These are phyloP conservation scores for Oreochromis grahami DNA, from an alignment of 2,797 vertebrate genomes.

Conservation along the genomic window DNA sequence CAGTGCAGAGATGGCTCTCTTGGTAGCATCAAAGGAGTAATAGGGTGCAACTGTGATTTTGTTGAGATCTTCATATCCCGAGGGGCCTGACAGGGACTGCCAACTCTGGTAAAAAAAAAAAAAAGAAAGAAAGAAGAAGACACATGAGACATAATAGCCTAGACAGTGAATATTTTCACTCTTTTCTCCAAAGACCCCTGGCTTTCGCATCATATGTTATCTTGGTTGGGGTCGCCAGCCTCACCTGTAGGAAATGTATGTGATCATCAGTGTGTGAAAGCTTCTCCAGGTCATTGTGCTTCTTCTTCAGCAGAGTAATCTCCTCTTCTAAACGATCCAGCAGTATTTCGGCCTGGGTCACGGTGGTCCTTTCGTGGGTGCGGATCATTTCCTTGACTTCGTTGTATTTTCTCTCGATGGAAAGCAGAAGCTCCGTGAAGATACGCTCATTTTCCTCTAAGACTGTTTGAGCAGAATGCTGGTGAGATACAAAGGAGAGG, in stretches of 20 bases:
- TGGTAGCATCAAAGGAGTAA: conserved; percentile 75
- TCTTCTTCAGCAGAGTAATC: conserved; percentile 78
- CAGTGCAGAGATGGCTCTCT: conserved; percentile 72
- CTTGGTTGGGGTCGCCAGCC: not conserved
- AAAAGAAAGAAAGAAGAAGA: not conserved
- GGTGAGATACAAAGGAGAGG: not conserved
- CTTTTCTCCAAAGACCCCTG: not conserved
- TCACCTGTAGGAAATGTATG: conserved; percentile 80
- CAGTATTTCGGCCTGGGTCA: conserved; percentile 64
- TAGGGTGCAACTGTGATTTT: conserved; percentile 64
- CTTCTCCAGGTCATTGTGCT: conserved; percentile 69
- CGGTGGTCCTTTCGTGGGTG: conserved; percentile 64
- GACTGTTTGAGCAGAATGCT: conserved; percentile 75
- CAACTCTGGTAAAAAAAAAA: conserved; percentile 62
- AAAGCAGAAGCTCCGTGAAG: conserved; percentile 73
- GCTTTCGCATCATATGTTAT: not conserved
- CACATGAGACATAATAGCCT: not conserved
- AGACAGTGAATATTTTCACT: not conserved
- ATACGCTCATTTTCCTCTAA: conserved; percentile 77
- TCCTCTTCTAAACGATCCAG: conserved; percentile 80
- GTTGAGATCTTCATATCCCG: conserved; percentile 79
- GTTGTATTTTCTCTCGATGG: conserved; percentile 72
- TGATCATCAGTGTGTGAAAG: conserved; percentile 78
- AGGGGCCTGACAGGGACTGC: conserved; percentile 79
- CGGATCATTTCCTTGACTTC: conserved; percentile 76